phyloP scores from a whole-genome alignment of 2,888 invertebrate species.

The Oconnorella tubifera region DNA sequence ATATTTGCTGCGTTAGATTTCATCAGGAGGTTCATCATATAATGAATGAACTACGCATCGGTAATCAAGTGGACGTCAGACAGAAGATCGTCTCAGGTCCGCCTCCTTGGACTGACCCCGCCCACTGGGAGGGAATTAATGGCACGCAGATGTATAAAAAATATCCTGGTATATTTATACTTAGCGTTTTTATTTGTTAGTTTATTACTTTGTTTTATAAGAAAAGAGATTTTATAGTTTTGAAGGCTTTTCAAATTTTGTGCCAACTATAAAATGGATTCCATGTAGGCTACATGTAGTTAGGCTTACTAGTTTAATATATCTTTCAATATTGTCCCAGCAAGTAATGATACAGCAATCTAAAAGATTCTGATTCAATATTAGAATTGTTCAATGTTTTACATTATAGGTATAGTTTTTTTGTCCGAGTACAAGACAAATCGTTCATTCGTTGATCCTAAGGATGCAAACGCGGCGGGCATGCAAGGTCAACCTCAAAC shows the following conservation, averaged over 20 bases:
- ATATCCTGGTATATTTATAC: constrained; percentile 24
- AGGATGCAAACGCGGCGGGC: constrained; percentile 11
- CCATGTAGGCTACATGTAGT: no score
- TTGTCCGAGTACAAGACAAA: constrained; percentile 17
- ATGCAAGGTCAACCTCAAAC: constrained; percentile 16
- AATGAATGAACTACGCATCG: constrained; percentile 11
- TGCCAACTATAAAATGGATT: no score
- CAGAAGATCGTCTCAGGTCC: constrained; percentile 14
- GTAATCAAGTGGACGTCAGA: constrained; percentile 2
- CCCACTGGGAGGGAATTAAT: constrained; percentile 21
- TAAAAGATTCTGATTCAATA: no score
- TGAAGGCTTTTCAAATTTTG: no score
- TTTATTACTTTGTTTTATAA: background rate
- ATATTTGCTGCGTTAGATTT: constrained; percentile 16
- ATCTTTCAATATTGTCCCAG: no score
- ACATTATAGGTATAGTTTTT: constrained; percentile 19
- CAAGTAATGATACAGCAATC: no score
- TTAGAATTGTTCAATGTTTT: no score
- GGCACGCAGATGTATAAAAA: constrained; percentile 8
- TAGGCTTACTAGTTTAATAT: no score
- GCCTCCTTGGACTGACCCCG: constrained; percentile 9
- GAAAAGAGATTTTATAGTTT: no score
- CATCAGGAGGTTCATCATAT: constrained; percentile 17
- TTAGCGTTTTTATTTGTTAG: background rate
- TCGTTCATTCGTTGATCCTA: constrained; percentile 20